Evolutionary conservation across 2,113 vertebrate species (phyloP).

Genomic region (Myrmecobius fasciatus): DNA sequence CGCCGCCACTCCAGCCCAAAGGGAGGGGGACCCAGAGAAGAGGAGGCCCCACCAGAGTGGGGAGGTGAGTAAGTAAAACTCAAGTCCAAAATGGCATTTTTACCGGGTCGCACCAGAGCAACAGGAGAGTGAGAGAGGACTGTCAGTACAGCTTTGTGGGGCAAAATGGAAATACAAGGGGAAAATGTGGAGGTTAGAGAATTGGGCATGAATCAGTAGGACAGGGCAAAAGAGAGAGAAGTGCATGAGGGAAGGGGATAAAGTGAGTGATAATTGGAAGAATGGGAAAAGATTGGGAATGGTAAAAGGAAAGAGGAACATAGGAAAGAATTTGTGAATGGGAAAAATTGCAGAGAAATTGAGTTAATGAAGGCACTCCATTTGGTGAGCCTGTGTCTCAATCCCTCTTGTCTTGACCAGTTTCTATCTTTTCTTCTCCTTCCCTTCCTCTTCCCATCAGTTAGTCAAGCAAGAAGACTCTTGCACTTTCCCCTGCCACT

Average conservation of each 20-base stretch:
- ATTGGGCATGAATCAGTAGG: neutral
- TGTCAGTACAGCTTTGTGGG: slow-evolving; percentile 85
- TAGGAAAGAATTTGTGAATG: neutral
- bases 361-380: neutral
- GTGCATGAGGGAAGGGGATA: neutral
- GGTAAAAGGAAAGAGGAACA: neutral
- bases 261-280: slow-evolving; percentile 31
- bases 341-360: neutral
- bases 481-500: neutral
- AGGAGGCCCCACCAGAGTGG: slow-evolving; percentile 51
- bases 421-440: neutral
- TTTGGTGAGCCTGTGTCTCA: neutral
- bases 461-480: neutral
- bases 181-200: neutral
- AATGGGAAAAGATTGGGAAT: slow-evolving; percentile 81
- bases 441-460: neutral
- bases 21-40: slow-evolving; percentile 75
- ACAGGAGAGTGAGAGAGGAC: slow-evolving; percentile 82
- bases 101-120: slow-evolving; percentile 80
- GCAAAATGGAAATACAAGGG: neutral
- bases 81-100: slow-evolving; percentile 86
- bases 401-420: neutral
- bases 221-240: neutral
- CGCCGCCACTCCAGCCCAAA: slow-evolving; percentile 93
- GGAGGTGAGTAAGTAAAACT: slow-evolving; percentile 81